Evolutionary conservation across 2,888 invertebrate species (phyloP), one percentile per base, ranked within the genome.

Genomic region (Zygothrica quintamaculata): DNA sequence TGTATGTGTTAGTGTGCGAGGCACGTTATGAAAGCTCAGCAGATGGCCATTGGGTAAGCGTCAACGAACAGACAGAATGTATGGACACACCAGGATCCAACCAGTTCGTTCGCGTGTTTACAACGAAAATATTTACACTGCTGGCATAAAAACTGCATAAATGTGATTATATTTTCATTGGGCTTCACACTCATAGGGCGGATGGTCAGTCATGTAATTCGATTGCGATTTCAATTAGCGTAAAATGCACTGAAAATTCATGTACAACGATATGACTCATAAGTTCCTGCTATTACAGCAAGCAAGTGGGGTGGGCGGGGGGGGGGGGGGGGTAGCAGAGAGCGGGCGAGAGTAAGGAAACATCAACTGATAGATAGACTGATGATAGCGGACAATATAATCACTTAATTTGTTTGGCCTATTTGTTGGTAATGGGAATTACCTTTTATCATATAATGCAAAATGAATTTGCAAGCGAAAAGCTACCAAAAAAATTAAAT

Each of bases 121-220:
- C 81, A 76, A 51, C 74, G 62, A 79, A 73, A 85, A 85, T 88
- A 87, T 85, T 85, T 85, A 87, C 88, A 84, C 77, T 81, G 77
- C 81, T 73, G 85, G 84, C 86, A 82, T 86, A 84, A 84, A 87
- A 84, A 87, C 79, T 85, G 85, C 82, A 84, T 85, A 85, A 84
- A 87, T 84, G 87, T 84, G 82, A 84, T 87, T 84, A 84, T 78
- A 85, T 79, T 87, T 84, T 87, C 82, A 87, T 85, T 85, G 84
- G 80, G 47, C 71, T 65, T 77, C 70, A 72, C 46, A 36, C 48
- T 48, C 29, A 29, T 22, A 36, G 11, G 16, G 26, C 44, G 31
- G 22, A 9, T 34, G 55, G 44, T 55, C 68, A 64, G 65, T 62
- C 65, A 79, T 79, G 67, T 84, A 88, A 88, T 88, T 80, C 85